Evolutionary conservation across 2,113 vertebrate species (phyloP).

Genomic region (Vulpes vulpes): DNA sequence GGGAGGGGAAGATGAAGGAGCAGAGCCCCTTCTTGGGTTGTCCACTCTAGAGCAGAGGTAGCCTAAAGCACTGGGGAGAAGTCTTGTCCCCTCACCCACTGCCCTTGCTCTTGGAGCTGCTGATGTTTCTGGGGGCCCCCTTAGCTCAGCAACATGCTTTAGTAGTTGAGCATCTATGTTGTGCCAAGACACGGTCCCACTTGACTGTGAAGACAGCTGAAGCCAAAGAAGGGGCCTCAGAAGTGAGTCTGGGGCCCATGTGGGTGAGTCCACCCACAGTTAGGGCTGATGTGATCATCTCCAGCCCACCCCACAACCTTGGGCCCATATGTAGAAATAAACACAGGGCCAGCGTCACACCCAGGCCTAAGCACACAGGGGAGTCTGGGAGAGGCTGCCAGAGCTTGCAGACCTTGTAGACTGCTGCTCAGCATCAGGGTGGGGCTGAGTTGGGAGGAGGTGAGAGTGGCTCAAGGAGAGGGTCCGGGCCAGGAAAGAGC

Average conservation of each 20-base stretch:
- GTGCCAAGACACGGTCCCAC: slow-evolving; percentile 74
- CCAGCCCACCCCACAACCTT: slow-evolving; percentile 39
- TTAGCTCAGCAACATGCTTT: slow-evolving; percentile 44
- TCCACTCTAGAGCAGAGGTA: slow-evolving; percentile 3
- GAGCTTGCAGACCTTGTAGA: slow-evolving; percentile 30
- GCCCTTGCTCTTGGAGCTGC: not conserved
- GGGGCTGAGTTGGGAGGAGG: slow-evolving; percentile 46
- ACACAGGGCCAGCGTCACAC: slow-evolving; percentile 73
- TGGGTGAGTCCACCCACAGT: slow-evolving; percentile 64
- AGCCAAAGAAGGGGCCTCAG: slow-evolving; percentile 73
- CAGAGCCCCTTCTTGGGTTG: not conserved
- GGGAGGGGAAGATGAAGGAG: not conserved
- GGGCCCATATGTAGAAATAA: slow-evolving; percentile 63
- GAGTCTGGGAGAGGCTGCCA: slow-evolving; percentile 66
- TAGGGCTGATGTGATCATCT: slow-evolving; percentile 71
- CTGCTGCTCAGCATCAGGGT: slow-evolving; percentile 23
- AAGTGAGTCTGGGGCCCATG: slow-evolving; percentile 50
- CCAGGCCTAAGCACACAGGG: slow-evolving; percentile 69
- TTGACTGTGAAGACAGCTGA: slow-evolving; percentile 64
- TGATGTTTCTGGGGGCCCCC: not conserved
- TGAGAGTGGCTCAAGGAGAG: not conserved
- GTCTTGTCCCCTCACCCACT: not conserved
- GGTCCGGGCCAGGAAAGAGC: not conserved
- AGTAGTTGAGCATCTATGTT: slow-evolving; percentile 50
- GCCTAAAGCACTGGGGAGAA: not conserved